Base-by-base conservation (phyloP, 2,113 vertebrate genomes). In the Oncorhynchus gorbuscha region DNA sequence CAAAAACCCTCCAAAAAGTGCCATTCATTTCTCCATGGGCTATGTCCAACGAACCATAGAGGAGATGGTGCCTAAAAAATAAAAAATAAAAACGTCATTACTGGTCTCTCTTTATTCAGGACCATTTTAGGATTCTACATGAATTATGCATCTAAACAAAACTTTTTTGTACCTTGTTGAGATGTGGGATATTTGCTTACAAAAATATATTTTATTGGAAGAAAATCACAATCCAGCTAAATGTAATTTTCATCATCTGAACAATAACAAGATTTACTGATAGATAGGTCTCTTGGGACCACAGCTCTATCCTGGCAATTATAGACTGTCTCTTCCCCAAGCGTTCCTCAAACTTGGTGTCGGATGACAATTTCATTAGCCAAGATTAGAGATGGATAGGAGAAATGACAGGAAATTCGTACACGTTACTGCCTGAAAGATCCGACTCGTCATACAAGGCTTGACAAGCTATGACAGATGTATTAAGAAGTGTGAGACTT, bases 341-440 rank as follows among this genome's bases (percentile, higher is more conserved):
- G 86, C 65, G 55, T 74, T 83, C 85, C 76, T 84, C 85, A 85
- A 87, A 87, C 81, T 73, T 75, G 65, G 78, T 86, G 86, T 93
- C 88, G 83, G 87, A 89, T 90, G 88, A 91, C 89, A 90, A 87
- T 92, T 93, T 93, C 86, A 93, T 94, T 93, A 91, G 90, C 86
- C 77, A 83, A 91, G 89, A 93, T 92, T 86, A 91, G 80, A 88
- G 75, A 81, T 74, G 75, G 89, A 90, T 80, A 87, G 87, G 55
- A 79, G 84, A 86, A 89, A 90, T 91, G 85, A 88, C 76, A 84
- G 81, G 75, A 81, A 79, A 83, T 89, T 91, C 88, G 92, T 90
- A 79, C 74, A 80, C 87, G 85, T 88, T 87, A 78, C 82, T 84
- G 88, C 82, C 82, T 86, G 73, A 86, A 84, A 82, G 86, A 88